Evolutionary conservation across 2,113 vertebrate species (phyloP).

Genomic region (Jaculus jaculus): DNA sequence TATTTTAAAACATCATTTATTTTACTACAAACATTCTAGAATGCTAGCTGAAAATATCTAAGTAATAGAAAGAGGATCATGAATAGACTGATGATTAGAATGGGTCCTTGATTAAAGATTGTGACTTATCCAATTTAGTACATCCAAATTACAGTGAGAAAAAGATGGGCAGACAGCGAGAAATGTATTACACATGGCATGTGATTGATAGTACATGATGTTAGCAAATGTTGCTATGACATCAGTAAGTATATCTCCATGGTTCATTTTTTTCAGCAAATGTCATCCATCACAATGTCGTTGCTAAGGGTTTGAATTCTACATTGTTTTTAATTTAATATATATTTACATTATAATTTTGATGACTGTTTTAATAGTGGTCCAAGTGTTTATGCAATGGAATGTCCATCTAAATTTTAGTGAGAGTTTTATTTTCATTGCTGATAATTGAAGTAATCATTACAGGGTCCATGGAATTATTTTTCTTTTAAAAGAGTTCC

Average conservation of each 20-base stretch:
- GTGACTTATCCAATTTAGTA: neutral
- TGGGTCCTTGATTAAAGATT: neutral
- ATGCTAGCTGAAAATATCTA: neutral
- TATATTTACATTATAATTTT: neutral
- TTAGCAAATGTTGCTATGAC: neutral
- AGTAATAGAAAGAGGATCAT: neutral
- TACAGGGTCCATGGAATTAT: neutral
- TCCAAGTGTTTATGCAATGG: neutral
- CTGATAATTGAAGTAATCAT: neutral
- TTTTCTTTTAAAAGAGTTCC: neutral
- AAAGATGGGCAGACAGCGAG: neutral
- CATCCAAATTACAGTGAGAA: neutral
- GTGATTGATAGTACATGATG: neutral
- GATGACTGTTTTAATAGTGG: neutral
- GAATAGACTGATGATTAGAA: neutral
- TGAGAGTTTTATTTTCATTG: neutral
- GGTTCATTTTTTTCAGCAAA: conserved; percentile 8
- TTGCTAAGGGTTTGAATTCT: neutral
- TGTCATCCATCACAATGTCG: neutral
- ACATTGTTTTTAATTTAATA: neutral
- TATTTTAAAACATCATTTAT: no score
- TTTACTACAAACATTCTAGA: neutral
- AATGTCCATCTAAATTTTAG: neutral
- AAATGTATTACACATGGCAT: no score
- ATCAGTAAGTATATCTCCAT: neutral